Conservation (phyloP, 2,888 invertebrate genomes). For the Meta bourneti region DNA sequence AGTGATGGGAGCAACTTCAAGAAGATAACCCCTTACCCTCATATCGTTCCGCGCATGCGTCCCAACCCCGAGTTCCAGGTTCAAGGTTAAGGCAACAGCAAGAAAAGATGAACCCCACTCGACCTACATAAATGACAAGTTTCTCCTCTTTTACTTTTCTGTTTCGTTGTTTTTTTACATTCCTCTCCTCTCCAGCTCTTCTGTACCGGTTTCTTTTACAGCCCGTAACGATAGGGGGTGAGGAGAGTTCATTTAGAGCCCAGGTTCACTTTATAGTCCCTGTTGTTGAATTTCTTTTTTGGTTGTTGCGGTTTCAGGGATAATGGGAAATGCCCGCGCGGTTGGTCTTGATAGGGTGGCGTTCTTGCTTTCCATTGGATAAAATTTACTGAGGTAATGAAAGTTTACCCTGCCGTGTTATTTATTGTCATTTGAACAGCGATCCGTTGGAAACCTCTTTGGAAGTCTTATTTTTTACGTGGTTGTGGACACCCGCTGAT, state of each 20-base stretch:
- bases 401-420: too few species aligned
- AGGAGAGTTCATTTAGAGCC: background rate
- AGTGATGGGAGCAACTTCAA: background rate
- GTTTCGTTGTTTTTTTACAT: background rate
- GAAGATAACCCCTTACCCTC: conserved; percentile 11
- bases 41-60: conserved; percentile 36
- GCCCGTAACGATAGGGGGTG: background rate
- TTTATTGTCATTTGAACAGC: too few species aligned
- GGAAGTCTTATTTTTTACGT: too few species aligned
- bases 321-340: too few species aligned
- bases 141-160: conserved; percentile 7
- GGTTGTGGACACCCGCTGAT: too few species aligned
- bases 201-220: background rate
- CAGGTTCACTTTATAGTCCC: background rate
- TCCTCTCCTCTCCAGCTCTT: background rate
- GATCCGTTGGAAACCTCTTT: too few species aligned
- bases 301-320: too few species aligned
- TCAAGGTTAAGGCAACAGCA: conserved; percentile 45
- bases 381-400: too few species aligned
- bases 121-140: conserved; percentile 67
- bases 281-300: background rate
- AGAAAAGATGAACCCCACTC: conserved; percentile 43
- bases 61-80: conserved; percentile 14
- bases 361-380: too few species aligned
- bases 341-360: too few species aligned